Evolutionary conservation across 2,113 vertebrate species (phyloP).

Genomic region (Ammodytes marinus): DNA sequence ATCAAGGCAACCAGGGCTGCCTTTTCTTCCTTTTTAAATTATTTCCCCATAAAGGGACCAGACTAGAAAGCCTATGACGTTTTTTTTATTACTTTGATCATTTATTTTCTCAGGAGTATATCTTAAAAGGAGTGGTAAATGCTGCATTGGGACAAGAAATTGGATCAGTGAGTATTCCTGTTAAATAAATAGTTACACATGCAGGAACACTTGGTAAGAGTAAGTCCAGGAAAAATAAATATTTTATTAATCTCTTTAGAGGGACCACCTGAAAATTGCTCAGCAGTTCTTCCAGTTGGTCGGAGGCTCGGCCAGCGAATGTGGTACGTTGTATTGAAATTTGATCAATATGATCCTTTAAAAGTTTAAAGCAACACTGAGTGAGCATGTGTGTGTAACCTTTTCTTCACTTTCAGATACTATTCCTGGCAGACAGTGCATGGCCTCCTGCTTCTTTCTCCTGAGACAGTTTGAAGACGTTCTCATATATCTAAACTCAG

Average conservation of each 20-base stretch:
- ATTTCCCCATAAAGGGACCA: neutral
- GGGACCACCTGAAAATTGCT: conserved; percentile 96
- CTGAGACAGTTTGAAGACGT: conserved; percentile 96
- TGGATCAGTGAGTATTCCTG: conserved; percentile 90
- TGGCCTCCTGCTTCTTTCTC: conserved; percentile 98
- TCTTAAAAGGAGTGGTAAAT: conserved; percentile 97
- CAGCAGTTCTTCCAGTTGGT: conserved; percentile 98
- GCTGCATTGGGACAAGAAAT: conserved; percentile 95
- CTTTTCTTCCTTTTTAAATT: neutral
- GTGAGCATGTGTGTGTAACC: neutral
- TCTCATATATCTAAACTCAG: conserved; percentile 96
- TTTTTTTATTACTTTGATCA: conserved; percentile 17
- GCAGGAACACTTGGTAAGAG: neutral
- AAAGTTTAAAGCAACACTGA: conserved; percentile 1
- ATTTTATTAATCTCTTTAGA: conserved; percentile 79
- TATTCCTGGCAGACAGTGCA: conserved; percentile 96
- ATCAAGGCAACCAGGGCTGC: neutral
- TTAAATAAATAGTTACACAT: neutral
- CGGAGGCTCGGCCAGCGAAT: conserved; percentile 96
- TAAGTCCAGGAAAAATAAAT: neutral
- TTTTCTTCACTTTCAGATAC: conserved; percentile 88
- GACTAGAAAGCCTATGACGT: neutral
- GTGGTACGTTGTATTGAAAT: conserved; percentile 84
- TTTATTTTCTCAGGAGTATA: conserved; percentile 89
- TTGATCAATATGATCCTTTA: conserved; percentile 2